Percentiles rank a stretch among this genome's conserved stretches.
Conservation (phyloP, 1,140 invertebrate species). For the Drosophila rufa region DNA sequence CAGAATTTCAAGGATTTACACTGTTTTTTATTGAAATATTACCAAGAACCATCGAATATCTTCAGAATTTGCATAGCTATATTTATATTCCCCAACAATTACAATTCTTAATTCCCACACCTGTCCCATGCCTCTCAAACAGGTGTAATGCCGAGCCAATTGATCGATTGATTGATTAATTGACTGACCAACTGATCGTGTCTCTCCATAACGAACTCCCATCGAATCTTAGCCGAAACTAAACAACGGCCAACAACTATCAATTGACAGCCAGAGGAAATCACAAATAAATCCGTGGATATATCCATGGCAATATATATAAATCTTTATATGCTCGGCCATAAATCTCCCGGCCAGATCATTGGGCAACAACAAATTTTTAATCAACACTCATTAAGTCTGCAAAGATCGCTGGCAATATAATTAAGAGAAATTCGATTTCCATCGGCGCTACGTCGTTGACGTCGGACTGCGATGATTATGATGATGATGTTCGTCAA, state of each 20-base stretch:
- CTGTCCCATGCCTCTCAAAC: background rate
- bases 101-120: background rate
- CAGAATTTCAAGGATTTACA: background rate
- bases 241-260: constrained; percentile 28
- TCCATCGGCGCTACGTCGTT: constrained; percentile 61
- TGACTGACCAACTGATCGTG: constrained; percentile 35
- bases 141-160: constrained; percentile 16
- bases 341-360: constrained; percentile 54
- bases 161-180: constrained; percentile 41
- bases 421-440: constrained; percentile 84
- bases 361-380: constrained; percentile 55
- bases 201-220: constrained; percentile 57
- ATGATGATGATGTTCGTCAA: constrained; percentile 30
- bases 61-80: no score
- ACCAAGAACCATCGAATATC: background rate
- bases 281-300: constrained; percentile 40
- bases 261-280: constrained; percentile 60
- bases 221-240: constrained; percentile 36
- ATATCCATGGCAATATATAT: constrained; percentile 31
- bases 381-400: constrained; percentile 83
- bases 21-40: background rate
- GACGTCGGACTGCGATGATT: constrained; percentile 32
- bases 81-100: background rate
- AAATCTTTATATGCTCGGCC: constrained; percentile 31
- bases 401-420: constrained; percentile 75